These are phyloP conservation scores for Vombatus ursinus DNA, from an alignment of 2,113 vertebrate genomes.

Conservation along the genomic window DNA sequence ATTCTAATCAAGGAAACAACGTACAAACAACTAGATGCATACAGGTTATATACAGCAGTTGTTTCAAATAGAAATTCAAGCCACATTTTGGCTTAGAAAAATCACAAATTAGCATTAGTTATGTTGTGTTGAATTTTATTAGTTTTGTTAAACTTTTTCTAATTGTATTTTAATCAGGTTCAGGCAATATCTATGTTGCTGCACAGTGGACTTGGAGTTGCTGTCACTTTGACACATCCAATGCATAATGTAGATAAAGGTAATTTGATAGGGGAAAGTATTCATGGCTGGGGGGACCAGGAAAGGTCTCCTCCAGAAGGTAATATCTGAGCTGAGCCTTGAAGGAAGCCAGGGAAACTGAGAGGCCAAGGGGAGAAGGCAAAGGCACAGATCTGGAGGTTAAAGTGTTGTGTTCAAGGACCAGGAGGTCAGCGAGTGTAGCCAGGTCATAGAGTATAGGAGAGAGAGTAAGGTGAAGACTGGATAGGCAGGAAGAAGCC, in stretches of 20 bases:
- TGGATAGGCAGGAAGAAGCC: neutral
- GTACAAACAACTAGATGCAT: neutral
- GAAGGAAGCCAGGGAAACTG: neutral
- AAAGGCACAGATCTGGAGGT: neutral
- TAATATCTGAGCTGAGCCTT: neutral
- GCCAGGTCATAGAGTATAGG: neutral
- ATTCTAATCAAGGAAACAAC: neutral
- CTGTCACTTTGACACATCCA: neutral
- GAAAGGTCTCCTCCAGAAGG: neutral
- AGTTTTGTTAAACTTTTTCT: neutral
- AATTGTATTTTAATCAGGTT: neutral
- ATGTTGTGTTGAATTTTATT: neutral
- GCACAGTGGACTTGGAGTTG: neutral
- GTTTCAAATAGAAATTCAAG: neutral
- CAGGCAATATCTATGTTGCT: neutral
- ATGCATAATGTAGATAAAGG: neutral
- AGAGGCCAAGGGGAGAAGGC: neutral
- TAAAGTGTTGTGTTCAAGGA: too few species aligned
- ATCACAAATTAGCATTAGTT: neutral
- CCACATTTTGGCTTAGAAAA: neutral
- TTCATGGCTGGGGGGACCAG: neutral
- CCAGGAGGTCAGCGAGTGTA: neutral
- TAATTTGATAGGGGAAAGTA: neutral
- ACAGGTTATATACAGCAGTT: neutral
- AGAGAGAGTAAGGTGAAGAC: neutral